phyloP scores from a whole-genome alignment of 2,113 vertebrate genomes.

The Gobio gobio region DNA sequence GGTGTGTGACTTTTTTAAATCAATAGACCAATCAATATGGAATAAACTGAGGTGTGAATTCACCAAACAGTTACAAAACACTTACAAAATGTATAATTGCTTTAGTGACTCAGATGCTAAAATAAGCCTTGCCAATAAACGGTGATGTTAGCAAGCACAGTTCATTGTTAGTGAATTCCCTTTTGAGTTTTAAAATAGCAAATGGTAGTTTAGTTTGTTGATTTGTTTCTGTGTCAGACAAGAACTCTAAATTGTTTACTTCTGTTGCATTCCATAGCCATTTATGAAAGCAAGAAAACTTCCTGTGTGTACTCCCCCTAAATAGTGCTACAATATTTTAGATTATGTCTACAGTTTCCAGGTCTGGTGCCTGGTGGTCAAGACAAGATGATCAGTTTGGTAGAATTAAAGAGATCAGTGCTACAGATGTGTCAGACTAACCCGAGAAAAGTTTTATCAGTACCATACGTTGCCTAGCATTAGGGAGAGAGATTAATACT shows the following conservation, averaged over 20 bases:
- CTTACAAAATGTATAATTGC: neutral
- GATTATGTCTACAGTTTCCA: neutral
- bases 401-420: neutral
- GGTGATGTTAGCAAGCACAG: neutral
- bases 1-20: no score
- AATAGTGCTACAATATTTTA: neutral
- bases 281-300: neutral
- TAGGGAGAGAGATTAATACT: slow-evolving; percentile 26
- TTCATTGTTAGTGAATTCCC: neutral
- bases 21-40: no score
- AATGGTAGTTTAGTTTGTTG: neutral
- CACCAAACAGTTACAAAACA: neutral
- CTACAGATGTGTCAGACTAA: neutral
- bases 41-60: no score
- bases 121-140: neutral
- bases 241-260: neutral
- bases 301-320: neutral
- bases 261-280: no score
- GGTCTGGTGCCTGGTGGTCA: neutral
- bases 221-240: neutral
- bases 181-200: neutral
- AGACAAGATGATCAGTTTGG: neutral
- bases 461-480: neutral
- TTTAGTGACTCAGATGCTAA: neutral
- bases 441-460: neutral